Conservation (phyloP, 2,888 invertebrate species). For the Nephrotoma appendiculata region DNA sequence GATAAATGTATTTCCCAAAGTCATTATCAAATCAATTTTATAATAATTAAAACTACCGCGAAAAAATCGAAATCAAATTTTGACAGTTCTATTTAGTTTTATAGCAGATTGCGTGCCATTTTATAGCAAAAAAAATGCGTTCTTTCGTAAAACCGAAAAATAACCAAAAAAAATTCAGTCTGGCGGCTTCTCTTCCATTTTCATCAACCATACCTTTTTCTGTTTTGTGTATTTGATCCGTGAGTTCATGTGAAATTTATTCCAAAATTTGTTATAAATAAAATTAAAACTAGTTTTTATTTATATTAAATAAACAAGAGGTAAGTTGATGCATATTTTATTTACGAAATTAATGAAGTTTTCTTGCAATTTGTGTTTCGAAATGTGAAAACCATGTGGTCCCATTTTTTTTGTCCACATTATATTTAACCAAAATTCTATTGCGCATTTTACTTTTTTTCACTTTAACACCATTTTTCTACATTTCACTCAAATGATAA, state of each 20-base stretch:
- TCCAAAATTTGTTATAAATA: neutral
- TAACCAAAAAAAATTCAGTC: neutral
- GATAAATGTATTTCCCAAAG: too few relatives aligned
- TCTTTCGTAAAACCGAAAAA: neutral
- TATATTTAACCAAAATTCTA: neutral
- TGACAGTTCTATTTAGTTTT: neutral
- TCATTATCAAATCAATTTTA: too few relatives aligned
- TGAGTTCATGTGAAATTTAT: neutral
- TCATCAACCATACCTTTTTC: neutral
- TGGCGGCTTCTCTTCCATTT: neutral
- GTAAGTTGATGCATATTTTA: neutral
- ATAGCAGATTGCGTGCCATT: neutral
- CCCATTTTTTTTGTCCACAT: neutral
- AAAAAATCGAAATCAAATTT: neutral
- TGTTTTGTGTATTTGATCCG: neutral
- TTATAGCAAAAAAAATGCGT: neutral
- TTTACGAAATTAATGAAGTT: neutral
- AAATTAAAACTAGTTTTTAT: neutral
- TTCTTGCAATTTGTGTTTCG: neutral
- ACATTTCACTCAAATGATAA: neutral
- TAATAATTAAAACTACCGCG: neutral
- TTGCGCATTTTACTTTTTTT: neutral
- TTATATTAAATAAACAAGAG: neutral
- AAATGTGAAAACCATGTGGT: conserved; percentile 1
- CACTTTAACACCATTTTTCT: neutral